A percentile compares a stretch with the other conserved stretches of the same genome.
These are phyloP conservation scores for Crepidodera aurea DNA, from an alignment of 2,888 invertebrate species.

Conservation along the genomic window DNA sequence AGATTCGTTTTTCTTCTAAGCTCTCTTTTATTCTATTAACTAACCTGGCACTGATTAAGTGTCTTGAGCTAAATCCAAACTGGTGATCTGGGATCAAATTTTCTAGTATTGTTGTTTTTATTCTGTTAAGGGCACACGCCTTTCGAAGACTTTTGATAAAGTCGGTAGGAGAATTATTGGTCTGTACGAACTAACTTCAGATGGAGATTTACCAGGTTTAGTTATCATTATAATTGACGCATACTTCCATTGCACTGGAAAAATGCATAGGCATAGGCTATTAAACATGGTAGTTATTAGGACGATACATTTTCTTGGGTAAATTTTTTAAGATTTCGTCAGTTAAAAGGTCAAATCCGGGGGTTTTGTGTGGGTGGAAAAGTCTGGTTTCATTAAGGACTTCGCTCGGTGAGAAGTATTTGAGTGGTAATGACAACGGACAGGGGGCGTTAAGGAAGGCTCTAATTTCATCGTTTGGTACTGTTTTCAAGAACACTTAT, in stretches of 20 bases:
- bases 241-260: too few species aligned
- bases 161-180: neutral
- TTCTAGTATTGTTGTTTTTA: constrained; percentile 9
- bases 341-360: neutral
- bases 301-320: constrained; percentile 3
- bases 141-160: constrained; percentile 8
- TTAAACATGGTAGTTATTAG: constrained; percentile 4
- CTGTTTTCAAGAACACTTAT: too few species aligned
- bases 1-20: neutral
- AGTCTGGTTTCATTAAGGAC: neutral
- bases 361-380: neutral
- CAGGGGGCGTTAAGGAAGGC: constrained; percentile 5
- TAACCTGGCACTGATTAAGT: neutral
- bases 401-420: constrained; percentile 5
- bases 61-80: neutral
- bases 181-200: neutral
- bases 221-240: neutral
- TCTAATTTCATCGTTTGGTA: constrained; percentile 7
- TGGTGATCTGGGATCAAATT: too few species aligned
- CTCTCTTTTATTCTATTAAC: neutral
- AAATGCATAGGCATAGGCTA: too few species aligned
- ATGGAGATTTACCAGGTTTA: too few species aligned
- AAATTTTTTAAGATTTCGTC: neutral
- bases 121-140: constrained; percentile 1
- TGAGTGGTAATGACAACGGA: constrained; percentile 2